Evolutionary conservation across 2,113 vertebrate genomes (phyloP).

Genomic region (Mohoua ochrocephala): DNA sequence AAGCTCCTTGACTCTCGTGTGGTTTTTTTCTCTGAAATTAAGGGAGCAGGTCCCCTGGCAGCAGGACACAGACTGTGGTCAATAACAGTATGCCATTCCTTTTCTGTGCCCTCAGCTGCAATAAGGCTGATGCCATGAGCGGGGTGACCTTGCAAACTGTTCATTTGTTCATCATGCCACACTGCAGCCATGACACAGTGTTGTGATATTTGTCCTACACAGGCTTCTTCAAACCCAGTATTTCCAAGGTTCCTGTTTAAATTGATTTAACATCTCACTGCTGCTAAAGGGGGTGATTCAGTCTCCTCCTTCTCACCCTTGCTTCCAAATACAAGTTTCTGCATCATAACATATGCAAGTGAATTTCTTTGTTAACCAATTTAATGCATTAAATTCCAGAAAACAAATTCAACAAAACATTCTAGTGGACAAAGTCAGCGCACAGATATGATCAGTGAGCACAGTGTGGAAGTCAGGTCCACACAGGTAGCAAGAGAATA

Average conservation of each 20-base stretch:
- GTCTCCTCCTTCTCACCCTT: neutral
- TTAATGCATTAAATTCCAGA: neutral
- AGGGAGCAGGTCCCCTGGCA: neutral
- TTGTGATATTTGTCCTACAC: neutral
- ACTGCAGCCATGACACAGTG: neutral
- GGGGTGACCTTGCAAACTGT: neutral
- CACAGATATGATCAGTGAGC: neutral
- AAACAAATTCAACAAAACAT: neutral
- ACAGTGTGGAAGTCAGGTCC: neutral
- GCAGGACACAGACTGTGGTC: neutral
- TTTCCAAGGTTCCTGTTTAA: neutral
- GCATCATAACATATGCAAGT: neutral
- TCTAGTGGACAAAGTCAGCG: neutral
- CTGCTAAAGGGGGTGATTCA: neutral
- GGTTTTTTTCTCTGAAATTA: neutral
- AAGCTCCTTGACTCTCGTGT: conserved; percentile 42
- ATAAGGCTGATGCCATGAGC: neutral
- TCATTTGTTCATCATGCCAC: neutral
- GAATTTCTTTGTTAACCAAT: neutral
- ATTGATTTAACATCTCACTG: neutral
- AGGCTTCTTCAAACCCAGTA: neutral
- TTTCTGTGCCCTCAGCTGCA: neutral
- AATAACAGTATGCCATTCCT: neutral
- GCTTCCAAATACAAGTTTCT: neutral
- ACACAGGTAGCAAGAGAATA: neutral